Evolutionary conservation across 37 sponge, comb jelly and placozoan genomes (phyloP).

Genomic region (Diacarnus erythraeanus): DNA sequence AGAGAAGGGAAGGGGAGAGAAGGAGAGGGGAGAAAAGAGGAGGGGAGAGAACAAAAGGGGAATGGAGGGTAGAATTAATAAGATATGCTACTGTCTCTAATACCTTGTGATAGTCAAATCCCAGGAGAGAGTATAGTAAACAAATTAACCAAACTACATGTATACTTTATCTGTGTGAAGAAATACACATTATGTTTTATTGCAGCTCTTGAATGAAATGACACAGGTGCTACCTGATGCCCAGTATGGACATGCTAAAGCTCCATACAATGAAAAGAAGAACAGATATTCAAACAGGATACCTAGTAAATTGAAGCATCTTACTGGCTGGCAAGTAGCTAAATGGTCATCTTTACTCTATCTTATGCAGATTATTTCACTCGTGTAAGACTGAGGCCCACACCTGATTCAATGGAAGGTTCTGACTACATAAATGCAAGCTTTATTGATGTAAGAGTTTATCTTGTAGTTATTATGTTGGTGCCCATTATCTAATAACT

Average conservation of each 20-base stretch:
- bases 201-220: not conserved
- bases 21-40: too few relatives aligned
- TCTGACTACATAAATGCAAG: slow-evolving; percentile 9
- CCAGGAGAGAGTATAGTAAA: too few relatives aligned
- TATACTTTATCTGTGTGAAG: not conserved
- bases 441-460: slow-evolving; percentile 13
- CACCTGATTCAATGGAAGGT: not conserved
- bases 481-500: too few relatives aligned
- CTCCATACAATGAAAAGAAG: not conserved
- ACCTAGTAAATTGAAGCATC: not conserved
- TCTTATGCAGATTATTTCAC: not conserved
- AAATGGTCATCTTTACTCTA: not conserved
- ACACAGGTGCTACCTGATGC: not conserved
- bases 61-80: too few relatives aligned
- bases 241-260: not conserved
- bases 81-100: too few relatives aligned
- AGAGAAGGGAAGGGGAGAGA: too few relatives aligned
- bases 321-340: not conserved
- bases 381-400: not conserved
- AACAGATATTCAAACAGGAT: not conserved
- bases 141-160: not conserved
- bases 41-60: too few relatives aligned
- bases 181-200: not conserved
- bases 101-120: too few relatives aligned
- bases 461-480: too few relatives aligned